These are phyloP conservation scores for Chironomus tentans DNA, from an alignment of 2,888 invertebrate species.

Conservation along the genomic window DNA sequence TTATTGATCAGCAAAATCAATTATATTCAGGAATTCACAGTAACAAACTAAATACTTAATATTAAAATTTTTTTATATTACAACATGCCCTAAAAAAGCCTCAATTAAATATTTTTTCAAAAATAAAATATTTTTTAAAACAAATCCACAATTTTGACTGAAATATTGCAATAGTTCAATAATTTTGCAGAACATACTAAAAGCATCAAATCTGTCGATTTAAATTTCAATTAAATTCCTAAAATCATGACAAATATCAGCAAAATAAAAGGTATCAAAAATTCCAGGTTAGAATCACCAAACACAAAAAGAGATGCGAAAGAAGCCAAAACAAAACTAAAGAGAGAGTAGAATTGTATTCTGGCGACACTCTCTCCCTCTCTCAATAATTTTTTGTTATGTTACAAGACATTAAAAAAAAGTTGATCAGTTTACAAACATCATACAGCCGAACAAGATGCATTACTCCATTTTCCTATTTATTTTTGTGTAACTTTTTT, in stretches of 20 bases:
- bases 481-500: slow-evolving; percentile 16
- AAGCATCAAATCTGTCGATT: no score
- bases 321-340: neutral
- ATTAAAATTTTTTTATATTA: no score
- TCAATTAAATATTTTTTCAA: no score
- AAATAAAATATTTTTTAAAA: no score
- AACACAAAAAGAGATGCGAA: neutral
- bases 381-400: neutral
- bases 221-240: no score
- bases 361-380: neutral
- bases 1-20: no score
- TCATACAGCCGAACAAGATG: neutral
- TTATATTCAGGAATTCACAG: no score
- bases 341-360: neutral
- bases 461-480: neutral
- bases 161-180: no score
- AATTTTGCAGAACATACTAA: no score
- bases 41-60: no score
- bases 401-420: neutral
- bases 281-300: neutral
- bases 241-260: neutral
- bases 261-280: neutral
- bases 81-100: no score
- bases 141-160: no score
- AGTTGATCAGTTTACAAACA: neutral